These are phyloP conservation scores for Nasua narica DNA, from an alignment of 2,797 vertebrate genomes.

Conservation along the genomic window DNA sequence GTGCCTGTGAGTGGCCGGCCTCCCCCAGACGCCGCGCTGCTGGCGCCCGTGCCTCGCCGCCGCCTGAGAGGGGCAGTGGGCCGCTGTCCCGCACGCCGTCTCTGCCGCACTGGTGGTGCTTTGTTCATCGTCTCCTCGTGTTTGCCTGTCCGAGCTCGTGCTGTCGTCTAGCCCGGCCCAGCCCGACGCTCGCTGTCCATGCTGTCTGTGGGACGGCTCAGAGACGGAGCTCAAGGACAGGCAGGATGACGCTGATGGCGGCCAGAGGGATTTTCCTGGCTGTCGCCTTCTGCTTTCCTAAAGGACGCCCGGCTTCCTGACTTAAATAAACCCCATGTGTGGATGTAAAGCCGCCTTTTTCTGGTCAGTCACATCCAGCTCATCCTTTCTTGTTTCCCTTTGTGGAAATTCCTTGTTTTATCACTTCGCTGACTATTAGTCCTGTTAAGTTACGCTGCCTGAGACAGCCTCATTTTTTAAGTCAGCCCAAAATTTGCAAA, in stretches of 20 bases:
- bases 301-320: background rate
- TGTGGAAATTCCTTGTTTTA: background rate
- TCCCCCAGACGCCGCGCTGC: background rate
- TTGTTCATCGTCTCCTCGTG: background rate
- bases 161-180: background rate
- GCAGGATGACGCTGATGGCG: fast-evolving
- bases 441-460: background rate
- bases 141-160: background rate
- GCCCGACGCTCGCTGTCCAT: background rate
- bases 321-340: background rate
- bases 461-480: background rate
- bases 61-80: background rate
- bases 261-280: too few relatives aligned
- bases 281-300: background rate
- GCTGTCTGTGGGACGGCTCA: background rate
- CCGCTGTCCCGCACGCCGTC: background rate
- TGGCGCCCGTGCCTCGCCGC: background rate
- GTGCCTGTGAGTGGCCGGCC: fast-evolving
- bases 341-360: background rate
- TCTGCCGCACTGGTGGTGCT: background rate
- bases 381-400: background rate
- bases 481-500: background rate
- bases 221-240: background rate
- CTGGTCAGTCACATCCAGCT: background rate
- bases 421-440: background rate